These are phyloP conservation scores for Eupithecia tripunctaria DNA, from an alignment of 2,888 invertebrate species.

Conservation along the genomic window DNA sequence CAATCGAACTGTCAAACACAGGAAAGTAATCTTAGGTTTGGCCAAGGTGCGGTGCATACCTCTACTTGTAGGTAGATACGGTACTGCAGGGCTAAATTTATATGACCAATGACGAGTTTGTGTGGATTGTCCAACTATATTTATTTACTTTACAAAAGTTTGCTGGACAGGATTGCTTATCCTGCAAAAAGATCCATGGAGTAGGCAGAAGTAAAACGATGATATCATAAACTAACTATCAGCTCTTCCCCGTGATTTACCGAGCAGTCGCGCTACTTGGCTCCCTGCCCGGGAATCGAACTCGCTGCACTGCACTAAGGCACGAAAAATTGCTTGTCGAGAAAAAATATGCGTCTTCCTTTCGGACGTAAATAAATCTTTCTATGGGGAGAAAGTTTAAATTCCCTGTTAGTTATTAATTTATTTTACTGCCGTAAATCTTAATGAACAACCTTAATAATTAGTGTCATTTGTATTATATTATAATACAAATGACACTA, in stretches of 20 bases:
- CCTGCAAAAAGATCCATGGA: neutral
- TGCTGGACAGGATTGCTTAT: neutral
- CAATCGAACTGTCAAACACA: too few species aligned
- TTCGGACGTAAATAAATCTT: constrained; percentile 3
- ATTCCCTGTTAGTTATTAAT: neutral
- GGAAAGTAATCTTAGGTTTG: too few species aligned
- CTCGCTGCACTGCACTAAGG: constrained; percentile 60
- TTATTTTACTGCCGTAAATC: neutral
- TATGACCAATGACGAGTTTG: neutral
- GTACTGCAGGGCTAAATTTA: neutral
- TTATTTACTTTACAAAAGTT: neutral
- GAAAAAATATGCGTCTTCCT: constrained; percentile 21
- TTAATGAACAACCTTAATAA: too few species aligned
- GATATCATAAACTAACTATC: constrained; percentile 7
- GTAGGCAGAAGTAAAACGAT: neutral
- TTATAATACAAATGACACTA: neutral
- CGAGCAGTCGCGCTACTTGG: constrained; percentile 67
- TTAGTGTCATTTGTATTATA: too few species aligned
- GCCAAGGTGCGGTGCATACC: too few species aligned
- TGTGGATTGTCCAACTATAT: too few species aligned
- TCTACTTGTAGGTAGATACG: too few species aligned
- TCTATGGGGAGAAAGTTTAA: neutral
- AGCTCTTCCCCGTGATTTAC: constrained; percentile 41
- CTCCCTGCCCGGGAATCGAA: constrained; percentile 73
- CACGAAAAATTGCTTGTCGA: constrained; percentile 68